Conservation (phyloP, 2,113 vertebrate genomes). For the Anseranas semipalmata region DNA sequence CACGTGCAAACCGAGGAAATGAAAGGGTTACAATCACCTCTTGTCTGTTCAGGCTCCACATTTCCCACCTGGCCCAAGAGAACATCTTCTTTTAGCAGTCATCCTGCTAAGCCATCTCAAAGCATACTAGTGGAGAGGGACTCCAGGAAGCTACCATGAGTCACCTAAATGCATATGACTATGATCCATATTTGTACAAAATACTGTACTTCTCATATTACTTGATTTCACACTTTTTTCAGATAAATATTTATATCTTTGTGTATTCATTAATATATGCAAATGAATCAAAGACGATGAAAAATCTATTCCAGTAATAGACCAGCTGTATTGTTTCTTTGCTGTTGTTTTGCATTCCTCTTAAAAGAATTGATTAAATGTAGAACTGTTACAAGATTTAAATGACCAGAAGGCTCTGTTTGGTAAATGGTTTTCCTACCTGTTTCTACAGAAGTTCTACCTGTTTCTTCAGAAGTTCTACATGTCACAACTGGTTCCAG, state of each 20-base stretch:
- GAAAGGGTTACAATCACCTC: neutral
- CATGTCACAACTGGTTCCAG: neutral
- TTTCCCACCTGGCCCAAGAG: neutral
- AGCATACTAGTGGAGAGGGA: neutral
- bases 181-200: neutral
- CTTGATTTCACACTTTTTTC: neutral
- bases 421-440: neutral
- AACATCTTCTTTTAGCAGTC: neutral
- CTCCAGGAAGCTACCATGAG: neutral
- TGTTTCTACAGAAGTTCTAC: neutral
- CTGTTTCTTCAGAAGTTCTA: neutral
- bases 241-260: neutral
- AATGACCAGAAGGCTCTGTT: neutral
- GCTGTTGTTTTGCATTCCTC: neutral
- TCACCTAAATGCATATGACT: neutral
- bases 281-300: neutral
- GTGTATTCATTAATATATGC: neutral
- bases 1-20: neutral
- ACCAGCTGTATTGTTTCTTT: neutral
- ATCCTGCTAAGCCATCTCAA: neutral
- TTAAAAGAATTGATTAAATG: neutral
- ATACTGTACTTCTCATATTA: neutral
- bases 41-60: neutral
- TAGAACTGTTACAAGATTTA: neutral
- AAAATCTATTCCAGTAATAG: neutral